Conservation (phyloP, 2,797 vertebrate genomes). For the Cichlasoma orientale region DNA sequence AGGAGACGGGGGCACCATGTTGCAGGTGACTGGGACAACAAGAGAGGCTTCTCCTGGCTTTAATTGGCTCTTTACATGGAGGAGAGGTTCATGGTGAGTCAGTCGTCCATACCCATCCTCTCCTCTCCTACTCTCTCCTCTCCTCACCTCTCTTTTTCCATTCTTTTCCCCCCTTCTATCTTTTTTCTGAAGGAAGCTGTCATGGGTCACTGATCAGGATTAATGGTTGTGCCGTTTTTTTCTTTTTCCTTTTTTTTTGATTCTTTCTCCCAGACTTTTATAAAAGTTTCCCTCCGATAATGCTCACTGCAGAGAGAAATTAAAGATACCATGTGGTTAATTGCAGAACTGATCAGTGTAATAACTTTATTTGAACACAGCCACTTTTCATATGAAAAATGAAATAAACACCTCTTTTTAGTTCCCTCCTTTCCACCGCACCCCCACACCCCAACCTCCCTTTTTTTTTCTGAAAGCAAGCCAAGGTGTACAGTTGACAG, state of each 20-base stretch:
- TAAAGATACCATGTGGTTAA: slow-evolving; percentile 5
- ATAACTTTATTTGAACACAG: slow-evolving; percentile 18
- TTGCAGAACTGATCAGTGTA: slow-evolving; percentile 16
- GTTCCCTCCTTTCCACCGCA: slow-evolving; percentile 15
- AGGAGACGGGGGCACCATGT: slow-evolving; percentile 43
- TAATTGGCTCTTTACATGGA: slow-evolving; percentile 74
- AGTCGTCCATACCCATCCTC: slow-evolving; percentile 35
- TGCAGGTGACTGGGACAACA: slow-evolving; percentile 45
- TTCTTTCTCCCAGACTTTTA: slow-evolving; percentile 24
- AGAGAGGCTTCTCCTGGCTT: slow-evolving; percentile 54
- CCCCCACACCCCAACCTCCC: slow-evolving; percentile 8
- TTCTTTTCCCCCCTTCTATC: slow-evolving; percentile 14
- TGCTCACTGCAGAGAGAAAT: neutral
- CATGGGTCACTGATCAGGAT: slow-evolving; percentile 74
- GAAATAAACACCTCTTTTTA: slow-evolving; percentile 51
- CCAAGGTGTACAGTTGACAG: slow-evolving; percentile 74
- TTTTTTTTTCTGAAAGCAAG: slow-evolving; percentile 70
- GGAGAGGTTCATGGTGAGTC: slow-evolving; percentile 64
- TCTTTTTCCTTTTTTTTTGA: neutral
- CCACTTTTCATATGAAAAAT: slow-evolving; percentile 6
- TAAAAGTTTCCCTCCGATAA: neutral
- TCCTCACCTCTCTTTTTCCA: neutral
- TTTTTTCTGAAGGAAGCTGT: slow-evolving; percentile 42
- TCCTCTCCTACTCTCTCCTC: slow-evolving; percentile 8
- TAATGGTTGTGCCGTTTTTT: slow-evolving; percentile 51